phyloP scores from a whole-genome alignment of 2,113 vertebrate genomes.

The Macrotus californicus region DNA sequence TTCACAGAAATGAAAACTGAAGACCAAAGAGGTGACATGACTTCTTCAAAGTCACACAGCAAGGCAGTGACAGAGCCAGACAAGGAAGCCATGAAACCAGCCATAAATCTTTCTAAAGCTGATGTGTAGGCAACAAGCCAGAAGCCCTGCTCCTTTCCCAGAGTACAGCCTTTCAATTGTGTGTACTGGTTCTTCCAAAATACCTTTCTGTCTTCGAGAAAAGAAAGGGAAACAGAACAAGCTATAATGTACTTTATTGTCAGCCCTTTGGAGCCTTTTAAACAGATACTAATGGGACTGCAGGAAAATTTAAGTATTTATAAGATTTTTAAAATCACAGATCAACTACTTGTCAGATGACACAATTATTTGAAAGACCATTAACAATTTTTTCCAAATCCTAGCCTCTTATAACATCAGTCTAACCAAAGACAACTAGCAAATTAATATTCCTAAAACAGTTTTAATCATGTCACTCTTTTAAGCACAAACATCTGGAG shows the following conservation, averaged over 20 bases:
- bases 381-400: neutral
- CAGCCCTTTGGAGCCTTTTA: neutral
- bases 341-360: slow-evolving; percentile 13
- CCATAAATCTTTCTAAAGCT: neutral
- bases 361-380: neutral
- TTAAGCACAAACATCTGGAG: slow-evolving; percentile 39
- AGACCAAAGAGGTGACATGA: neutral
- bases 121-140: neutral
- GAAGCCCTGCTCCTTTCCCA: neutral
- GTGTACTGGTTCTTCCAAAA: neutral
- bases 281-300: neutral
- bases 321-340: neutral
- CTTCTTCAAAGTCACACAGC: neutral
- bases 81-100: neutral
- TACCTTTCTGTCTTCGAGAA: neutral
- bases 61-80: neutral
- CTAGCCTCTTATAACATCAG: neutral
- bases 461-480: slow-evolving; percentile 43
- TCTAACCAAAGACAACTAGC: slow-evolving; percentile 28
- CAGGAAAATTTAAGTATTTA: neutral
- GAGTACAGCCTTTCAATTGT: neutral
- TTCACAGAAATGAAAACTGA: neutral
- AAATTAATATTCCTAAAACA: slow-evolving; percentile 45
- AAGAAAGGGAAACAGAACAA: neutral
- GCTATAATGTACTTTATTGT: neutral